Base-by-base conservation (phyloP, 2,888 invertebrate genomes). In the Papilio gigon region DNA sequence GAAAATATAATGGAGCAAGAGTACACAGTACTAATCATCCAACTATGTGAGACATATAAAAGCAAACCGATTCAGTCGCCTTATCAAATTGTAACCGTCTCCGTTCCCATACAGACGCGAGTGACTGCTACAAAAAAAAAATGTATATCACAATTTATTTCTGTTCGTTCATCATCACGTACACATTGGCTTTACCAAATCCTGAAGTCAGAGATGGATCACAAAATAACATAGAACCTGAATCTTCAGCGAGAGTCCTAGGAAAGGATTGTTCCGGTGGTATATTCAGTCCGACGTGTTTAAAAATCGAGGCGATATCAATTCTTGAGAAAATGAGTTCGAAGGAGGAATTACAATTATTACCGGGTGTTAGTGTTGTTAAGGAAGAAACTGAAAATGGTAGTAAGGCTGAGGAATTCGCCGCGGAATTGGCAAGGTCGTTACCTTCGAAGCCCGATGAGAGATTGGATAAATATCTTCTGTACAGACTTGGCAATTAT, bases 401-500 rank as follows among this genome's bases (percentile, higher is more conserved):
- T 17, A 91, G 94, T 33, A 94, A 94, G 60, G 93, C 95, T 2
- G 95, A 96, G 73, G 93, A 96, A 50, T 95, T 96, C 73, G 94
- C 95, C 0, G 93, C 89, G 75, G 96, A 96, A 80, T 84, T 96
- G 4, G 96, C 96, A 0, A 93, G 95, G 71, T 94, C 95, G 58
- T 94, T 95, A 78, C 96, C 96, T 0, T 94, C 95, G 58, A 96
- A 96, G 79, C 94, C 95, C 12, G 95, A 95, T 77, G 95, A 95
- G 62, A 93, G 96, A 37, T 84, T 97, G 63, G 96, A 97, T 80
- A 96, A 95, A 50, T 96, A 95, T 76, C 89, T 97, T 37, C 78
- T 96, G 74, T 95, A 94, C 76, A 95, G 95, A 80, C 87, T 97
- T 62, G 94, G 95, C 20, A 94, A 93, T 72, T 95, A 96, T 74